phyloP scores from a whole-genome alignment of 2,113 vertebrate species.

The Connochaetes taurinus region DNA sequence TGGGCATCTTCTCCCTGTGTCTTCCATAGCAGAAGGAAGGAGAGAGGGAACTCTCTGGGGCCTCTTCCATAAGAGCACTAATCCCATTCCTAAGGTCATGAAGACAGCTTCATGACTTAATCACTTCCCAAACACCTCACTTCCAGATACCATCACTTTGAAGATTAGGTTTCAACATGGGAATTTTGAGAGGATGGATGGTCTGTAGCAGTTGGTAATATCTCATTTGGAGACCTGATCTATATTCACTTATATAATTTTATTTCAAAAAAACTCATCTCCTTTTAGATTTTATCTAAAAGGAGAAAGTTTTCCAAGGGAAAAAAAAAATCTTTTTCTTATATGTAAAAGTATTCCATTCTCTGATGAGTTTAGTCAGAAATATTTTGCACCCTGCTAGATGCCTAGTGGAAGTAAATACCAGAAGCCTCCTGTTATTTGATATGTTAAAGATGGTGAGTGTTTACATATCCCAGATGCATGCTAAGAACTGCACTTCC shows the following conservation, averaged over 20 bases:
- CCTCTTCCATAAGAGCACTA: background rate
- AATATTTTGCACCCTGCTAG: background rate
- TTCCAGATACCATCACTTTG: background rate
- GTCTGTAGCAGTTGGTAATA: background rate
- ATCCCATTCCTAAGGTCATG: background rate
- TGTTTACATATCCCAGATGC: background rate
- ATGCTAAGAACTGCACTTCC: background rate
- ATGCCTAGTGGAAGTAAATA: background rate
- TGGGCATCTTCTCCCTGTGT: background rate
- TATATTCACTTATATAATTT: background rate
- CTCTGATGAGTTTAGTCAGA: constrained; percentile 6
- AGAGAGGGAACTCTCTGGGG: background rate
- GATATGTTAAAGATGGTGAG: background rate
- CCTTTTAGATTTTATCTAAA: background rate
- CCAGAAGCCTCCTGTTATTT: background rate
- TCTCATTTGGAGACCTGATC: background rate
- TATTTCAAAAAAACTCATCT: background rate
- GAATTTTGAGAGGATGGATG: background rate
- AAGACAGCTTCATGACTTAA: background rate
- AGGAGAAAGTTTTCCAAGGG: background rate
- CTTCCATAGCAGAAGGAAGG: background rate
- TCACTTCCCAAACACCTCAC: background rate
- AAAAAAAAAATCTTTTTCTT: background rate
- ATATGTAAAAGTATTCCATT: background rate
- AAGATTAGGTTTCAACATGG: background rate